A percentile compares a stretch with the other conserved stretches of the same genome.
Conservation (phyloP, 2,797 vertebrate species). For the Cryptoblepharus egeriae region DNA sequence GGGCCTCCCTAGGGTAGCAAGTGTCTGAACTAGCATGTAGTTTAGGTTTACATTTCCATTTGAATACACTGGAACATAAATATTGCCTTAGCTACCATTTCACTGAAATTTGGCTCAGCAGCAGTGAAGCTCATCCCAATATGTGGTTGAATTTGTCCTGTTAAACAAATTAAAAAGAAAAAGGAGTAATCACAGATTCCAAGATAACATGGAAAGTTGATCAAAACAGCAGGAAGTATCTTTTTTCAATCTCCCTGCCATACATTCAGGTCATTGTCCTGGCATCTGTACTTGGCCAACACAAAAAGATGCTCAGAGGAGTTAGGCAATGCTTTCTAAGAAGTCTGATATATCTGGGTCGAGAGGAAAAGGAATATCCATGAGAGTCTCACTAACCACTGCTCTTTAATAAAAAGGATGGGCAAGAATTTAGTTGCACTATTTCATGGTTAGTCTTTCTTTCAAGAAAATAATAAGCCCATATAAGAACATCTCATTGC, state of each 20-base stretch:
- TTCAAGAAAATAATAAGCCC: not conserved
- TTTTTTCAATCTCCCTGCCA: not conserved
- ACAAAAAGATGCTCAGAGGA: not conserved
- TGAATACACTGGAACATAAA: not conserved
- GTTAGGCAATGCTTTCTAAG: not conserved
- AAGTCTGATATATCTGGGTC: not conserved
- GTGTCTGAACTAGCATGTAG: not conserved
- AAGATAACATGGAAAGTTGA: not conserved
- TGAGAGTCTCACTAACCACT: not conserved
- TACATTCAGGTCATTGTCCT: not conserved
- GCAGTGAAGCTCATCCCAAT: slow-evolving; percentile 1
- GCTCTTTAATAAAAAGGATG: not conserved
- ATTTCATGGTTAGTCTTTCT: not conserved
- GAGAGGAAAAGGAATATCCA: not conserved
- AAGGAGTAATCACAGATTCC: not conserved
- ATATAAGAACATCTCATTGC: not conserved
- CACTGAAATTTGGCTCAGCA: not conserved
- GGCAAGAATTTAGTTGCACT: not conserved
- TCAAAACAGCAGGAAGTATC: not conserved
- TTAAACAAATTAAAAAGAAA: not conserved
- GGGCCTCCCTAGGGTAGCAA: not conserved
- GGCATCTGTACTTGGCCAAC: not conserved
- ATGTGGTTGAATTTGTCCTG: not conserved
- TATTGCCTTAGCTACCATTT: not conserved
- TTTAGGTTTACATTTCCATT: not conserved